phyloP scores from a whole-genome alignment of 2,888 invertebrate genomes.

The Mythimna lalbum region DNA sequence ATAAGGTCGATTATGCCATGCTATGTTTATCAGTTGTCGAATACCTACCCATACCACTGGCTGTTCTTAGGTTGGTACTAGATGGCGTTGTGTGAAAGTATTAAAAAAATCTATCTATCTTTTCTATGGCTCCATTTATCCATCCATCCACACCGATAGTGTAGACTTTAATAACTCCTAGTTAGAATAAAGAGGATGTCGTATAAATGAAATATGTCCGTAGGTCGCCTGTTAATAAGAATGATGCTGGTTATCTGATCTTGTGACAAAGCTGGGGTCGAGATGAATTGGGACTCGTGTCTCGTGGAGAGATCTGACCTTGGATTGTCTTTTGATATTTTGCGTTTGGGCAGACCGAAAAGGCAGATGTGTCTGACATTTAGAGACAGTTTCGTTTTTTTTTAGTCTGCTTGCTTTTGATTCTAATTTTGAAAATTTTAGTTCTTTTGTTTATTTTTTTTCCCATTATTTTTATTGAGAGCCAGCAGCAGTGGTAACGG shows the following conservation, averaged over 20 bases:
- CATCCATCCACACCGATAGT: background rate
- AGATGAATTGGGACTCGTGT: constrained; percentile 17
- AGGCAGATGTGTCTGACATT: background rate
- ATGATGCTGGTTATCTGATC: constrained; percentile 40
- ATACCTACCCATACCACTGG: too few relatives aligned
- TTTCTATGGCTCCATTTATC: too few relatives aligned
- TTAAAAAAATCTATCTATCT: too few relatives aligned
- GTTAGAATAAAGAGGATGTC: constrained; percentile 50
- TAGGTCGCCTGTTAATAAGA: constrained; percentile 44
- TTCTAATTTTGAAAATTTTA: too few relatives aligned
- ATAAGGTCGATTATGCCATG: too few relatives aligned
- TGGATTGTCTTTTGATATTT: constrained; percentile 31
- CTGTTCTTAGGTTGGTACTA: too few relatives aligned
- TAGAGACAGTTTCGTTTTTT: too few relatives aligned
- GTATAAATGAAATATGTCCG: constrained; percentile 54
- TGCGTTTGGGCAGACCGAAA: background rate
- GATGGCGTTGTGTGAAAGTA: too few relatives aligned
- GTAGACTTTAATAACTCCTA: constrained; percentile 34
- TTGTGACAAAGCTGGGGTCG: constrained; percentile 44
- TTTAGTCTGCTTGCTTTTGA: too few relatives aligned
- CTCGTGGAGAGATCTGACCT: constrained; percentile 19
- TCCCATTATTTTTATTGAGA: too few relatives aligned
- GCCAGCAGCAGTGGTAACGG: too few relatives aligned
- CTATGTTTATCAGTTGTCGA: too few relatives aligned
- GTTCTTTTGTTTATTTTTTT: background rate